Evolutionary conservation across 2,113 vertebrate genomes (phyloP), one percentile per base, ranked within the genome.

Genomic region (Pycnonotus jocosus): DNA sequence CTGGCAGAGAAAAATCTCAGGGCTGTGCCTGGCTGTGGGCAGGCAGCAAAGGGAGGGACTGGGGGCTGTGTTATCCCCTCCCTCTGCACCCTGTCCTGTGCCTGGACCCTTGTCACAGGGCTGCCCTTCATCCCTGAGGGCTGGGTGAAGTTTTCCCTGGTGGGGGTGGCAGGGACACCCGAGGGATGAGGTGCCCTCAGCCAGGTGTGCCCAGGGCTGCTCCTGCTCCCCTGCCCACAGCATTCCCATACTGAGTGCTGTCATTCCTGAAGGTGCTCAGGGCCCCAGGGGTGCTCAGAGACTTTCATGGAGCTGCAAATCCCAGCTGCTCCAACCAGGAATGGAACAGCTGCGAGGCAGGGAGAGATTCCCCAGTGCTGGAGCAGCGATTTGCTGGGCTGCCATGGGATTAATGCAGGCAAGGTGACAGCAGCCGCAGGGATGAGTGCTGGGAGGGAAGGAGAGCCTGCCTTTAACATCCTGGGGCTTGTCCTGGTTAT

Each of bases 261-360:
- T 10, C 82, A 85, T 93, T 91, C 92, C 53, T 28, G 30, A 79
- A 37, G 84, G 47, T 94, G 84, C 78, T 88, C 53, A 20, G 48
- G 66, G 61, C 28, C 60, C 38, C 9, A 8, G 30, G 25, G 37
- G 23, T 78, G 78, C 83, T 71, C 65, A 35, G 82, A 66, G 70
- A 33, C 31, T 85, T 89, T 71, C 50, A 57, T 45, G 62, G 72
- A 69, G 77, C 92, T 81, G 70, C 82, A 93, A 69, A 93, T 88
- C 88, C 70, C 85, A 62, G 91, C 87, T 94, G 89, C 82, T 95
- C 37, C 66, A 40, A 38, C 4, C 57, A 12, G 80, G 65, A 79
- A 64, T 40, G 18, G 45, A 56, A n/a, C 37, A 90, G 53, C 82
- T 90, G 73, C 4, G 56, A 91, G 38, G 5, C 4, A 51, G 74